Evolutionary conservation across 2,888 invertebrate species (phyloP).

Genomic region (Caenorhabditis sinica): DNA sequence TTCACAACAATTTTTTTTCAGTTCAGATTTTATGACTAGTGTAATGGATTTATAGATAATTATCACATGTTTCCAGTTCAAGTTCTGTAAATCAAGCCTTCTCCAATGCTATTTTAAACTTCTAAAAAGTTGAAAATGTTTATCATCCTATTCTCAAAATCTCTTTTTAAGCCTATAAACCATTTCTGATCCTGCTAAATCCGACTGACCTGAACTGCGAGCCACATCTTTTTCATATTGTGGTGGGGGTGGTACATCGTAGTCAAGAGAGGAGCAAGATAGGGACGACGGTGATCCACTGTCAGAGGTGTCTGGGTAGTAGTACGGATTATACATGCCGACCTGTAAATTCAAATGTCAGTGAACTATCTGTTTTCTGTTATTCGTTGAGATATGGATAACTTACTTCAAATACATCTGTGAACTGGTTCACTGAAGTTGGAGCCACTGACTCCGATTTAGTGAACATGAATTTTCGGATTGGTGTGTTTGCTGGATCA

Average conservation of each 20-base stretch:
- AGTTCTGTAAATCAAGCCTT: too few species aligned
- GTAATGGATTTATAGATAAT: background rate
- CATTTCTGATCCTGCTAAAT: conserved; percentile 7
- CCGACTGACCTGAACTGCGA: conserved; percentile 69
- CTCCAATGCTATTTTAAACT: too few species aligned
- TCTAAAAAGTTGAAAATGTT: background rate
- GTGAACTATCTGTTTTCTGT: background rate
- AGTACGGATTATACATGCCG: conserved; percentile 57
- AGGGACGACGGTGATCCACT: conserved; percentile 72
- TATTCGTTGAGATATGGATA: background rate
- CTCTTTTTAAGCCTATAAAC: background rate
- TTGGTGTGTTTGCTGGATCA: conserved; percentile 56
- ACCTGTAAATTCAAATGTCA: conserved; percentile 9
- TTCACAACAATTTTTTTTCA: conserved; percentile 13
- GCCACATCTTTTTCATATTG: conserved; percentile 69
- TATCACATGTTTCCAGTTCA: too few species aligned
- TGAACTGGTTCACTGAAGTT: conserved; percentile 50
- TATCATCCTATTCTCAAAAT: background rate
- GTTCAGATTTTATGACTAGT: background rate
- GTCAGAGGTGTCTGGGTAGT: conserved; percentile 66
- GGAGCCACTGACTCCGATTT: conserved; percentile 30
- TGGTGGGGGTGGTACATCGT: conserved; percentile 66
- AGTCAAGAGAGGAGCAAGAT: conserved; percentile 70
- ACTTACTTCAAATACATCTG: conserved; percentile 51
- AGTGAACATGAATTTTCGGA: conserved; percentile 44